Base-by-base conservation (phyloP, 2,888 invertebrate species). In the Molanna angustata region DNA sequence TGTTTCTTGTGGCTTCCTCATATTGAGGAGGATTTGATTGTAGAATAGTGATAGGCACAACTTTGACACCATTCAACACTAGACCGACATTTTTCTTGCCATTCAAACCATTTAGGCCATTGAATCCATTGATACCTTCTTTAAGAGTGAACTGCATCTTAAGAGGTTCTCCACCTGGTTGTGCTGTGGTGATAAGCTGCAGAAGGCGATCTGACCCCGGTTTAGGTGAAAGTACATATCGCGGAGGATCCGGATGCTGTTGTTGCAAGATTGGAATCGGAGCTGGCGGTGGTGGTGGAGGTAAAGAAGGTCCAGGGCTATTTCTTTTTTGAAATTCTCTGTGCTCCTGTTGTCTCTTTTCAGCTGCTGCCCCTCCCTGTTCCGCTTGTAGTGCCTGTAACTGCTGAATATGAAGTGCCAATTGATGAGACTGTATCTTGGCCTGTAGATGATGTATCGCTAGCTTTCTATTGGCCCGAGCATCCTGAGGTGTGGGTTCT, bases 371-470 rank as follows among this genome's bases (percentile, higher is more conserved):
- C 18, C 33, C 42, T 4, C 65, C 62, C 59, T 68, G 67, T 31
- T 39, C 32, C 2, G 57, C 59, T 62, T 84, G 84, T 56, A 84
- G 66, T 52, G 81, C 82, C 62, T 83, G 84, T 43, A 84, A 69
- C 65, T 85, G 83, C 61, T 73, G 80, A 62, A 79, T 68, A 52
- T 80, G 80, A 27, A 78, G 67, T 1, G 77, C 76, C 13, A 81
- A 64, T 42, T 74, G 74, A 56, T 80, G 79, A 58, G 79, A 83
- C 61, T 84, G 84, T 62, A 80, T 78, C 63, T 83, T 88, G 53
- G 88, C 86, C 65, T 88, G 88, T 62, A 88, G 71, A 63, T 83
- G 82, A 62, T 84, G 83, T 60, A 83, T 81, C 40, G 62, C 52
- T 46, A 74, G 64, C 51, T 58, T 54, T 45, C 64, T 27, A 58